phyloP scores from a whole-genome alignment of 2,888 invertebrate species.

The Acronicta leporina region DNA sequence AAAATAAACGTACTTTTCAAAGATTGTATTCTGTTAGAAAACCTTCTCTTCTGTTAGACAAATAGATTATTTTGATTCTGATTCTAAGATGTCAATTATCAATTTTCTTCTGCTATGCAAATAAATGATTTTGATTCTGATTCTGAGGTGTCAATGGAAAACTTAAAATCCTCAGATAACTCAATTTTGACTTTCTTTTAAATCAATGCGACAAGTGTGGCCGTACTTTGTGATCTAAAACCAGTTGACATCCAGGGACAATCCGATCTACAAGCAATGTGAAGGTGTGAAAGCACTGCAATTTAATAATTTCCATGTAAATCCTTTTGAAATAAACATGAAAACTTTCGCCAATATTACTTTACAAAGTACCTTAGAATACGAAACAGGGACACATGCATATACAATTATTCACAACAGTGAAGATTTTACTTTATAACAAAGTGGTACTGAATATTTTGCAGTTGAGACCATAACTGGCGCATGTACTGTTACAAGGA shows the following conservation, averaged over 20 bases:
- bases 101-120: no score
- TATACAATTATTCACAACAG: constrained; percentile 50
- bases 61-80: no score
- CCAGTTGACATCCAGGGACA: neutral
- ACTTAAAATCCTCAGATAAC: no score
- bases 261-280: constrained; percentile 4
- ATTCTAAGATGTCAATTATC: no score
- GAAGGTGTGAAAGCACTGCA: neutral
- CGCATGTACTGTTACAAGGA: constrained; percentile 45
- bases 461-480: constrained; percentile 51
- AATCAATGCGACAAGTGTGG: no score
- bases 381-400: constrained; percentile 38
- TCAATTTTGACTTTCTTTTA: no score
- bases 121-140: no score
- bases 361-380: constrained; percentile 22
- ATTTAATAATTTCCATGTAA: constrained; percentile 15
- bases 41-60: no score
- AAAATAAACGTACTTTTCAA: no score
- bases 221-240: no score
- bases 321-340: constrained; percentile 4
- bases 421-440: constrained; percentile 58
- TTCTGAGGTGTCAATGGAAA: no score
- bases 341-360: constrained; percentile 6
- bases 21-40: no score
- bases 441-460: constrained; percentile 56